Evolutionary conservation across 2,113 vertebrate genomes (phyloP), one percentile per base, ranked within the genome.

Genomic region (Prolemur simus): DNA sequence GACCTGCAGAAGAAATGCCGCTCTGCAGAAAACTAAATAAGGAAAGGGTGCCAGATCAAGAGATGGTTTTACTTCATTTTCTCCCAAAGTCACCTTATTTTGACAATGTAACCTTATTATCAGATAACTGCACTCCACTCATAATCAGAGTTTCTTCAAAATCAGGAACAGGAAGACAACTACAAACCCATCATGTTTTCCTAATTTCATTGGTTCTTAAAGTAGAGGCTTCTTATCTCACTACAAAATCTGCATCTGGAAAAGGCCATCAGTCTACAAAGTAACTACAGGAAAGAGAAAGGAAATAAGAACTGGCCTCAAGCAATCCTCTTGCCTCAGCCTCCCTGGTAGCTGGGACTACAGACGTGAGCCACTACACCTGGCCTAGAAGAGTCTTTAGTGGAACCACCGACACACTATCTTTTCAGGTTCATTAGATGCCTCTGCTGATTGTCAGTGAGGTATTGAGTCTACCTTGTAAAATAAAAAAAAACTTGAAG

Each of bases 1-100:
- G 9, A 42, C 37, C 77, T 0, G 32, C 5, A 37, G 60, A 49
- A 13, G 2, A 23, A 52, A 52, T 0, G 12, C 25, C 4, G 0
- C 45, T 76, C 56, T 2, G n/a, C 0, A 42, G 81, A 64, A 39
- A 47, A 12, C 2, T 1, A 1, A 12, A 9, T 63, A 8, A 52
- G 17, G 15, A 56, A 45, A 60, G 15, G 71, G 47, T 6, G 27
- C 60, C 54, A 7, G 29, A 13, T 10, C 2, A 10, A 34, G 11
- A 54, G 52, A 42, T 1, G 14, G 66, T 29, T 3, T 20, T 0
- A 12, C 23, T 34, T 58, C 21, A 2, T 6, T 13, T 13, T 29
- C 66, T 76, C 32, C 49, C 84, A 11, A 7, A 42, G 18, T 49
- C 32, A 56, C 66, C 64, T 15, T 54, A 27, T 12, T 74, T 18